Conservation (phyloP, 2,797 vertebrate species). For the Emys orbicularis region DNA sequence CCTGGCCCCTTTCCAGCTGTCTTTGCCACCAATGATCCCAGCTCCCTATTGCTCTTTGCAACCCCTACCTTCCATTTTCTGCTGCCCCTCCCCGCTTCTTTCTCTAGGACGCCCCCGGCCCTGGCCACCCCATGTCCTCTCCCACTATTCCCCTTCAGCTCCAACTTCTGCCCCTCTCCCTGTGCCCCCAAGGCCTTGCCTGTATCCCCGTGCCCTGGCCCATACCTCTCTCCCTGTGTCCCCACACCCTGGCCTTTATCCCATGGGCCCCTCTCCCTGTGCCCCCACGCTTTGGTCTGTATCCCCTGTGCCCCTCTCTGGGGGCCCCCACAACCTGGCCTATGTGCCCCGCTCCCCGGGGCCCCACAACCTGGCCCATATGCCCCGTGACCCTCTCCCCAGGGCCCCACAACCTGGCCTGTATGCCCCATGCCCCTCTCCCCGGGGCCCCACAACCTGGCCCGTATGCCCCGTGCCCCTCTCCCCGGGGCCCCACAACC, state of each 20-base stretch:
- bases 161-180: neutral
- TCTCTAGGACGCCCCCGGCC: fast-evolving
- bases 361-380: neutral
- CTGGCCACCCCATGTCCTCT: too few relatives aligned
- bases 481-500: neutral
- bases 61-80: too few relatives aligned
- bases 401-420: neutral
- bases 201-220: neutral
- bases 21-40: neutral
- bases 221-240: neutral
- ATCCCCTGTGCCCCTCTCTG: neutral
- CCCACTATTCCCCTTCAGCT: neutral
- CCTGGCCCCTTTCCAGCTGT: neutral
- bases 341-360: neutral
- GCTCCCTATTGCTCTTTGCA: neutral
- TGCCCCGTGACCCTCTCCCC: neutral
- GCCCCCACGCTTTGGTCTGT: too few relatives aligned
- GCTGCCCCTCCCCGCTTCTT: neutral
- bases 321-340: neutral
- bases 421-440: too few relatives aligned
- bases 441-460: neutral
- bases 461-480: too few relatives aligned
- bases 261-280: neutral
- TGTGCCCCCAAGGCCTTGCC: neutral
- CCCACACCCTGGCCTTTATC: neutral